Percentiles rank a stretch among this genome's conserved stretches.
Evolutionary conservation across 2,113 vertebrate genomes (phyloP).

Genomic region (Lates calcarifer): DNA sequence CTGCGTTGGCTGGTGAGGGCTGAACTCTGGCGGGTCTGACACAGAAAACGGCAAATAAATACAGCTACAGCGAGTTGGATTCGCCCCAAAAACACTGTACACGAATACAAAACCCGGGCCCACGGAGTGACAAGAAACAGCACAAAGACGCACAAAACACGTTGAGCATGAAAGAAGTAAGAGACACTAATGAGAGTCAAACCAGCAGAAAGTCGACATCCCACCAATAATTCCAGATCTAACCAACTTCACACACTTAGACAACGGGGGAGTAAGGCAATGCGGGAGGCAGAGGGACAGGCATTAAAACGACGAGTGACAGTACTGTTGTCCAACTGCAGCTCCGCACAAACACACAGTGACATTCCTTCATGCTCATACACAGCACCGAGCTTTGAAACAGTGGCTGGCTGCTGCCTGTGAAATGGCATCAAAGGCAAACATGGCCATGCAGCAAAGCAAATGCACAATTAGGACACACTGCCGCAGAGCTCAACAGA

Average conservation of each 20-base stretch:
- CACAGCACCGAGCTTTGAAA: conserved; percentile 80
- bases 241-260: conserved; percentile 68
- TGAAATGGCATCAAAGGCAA: conserved; percentile 84
- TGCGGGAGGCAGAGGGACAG: conserved; percentile 68
- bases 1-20: conserved; percentile 75
- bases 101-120: conserved; percentile 25
- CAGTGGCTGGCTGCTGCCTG: conserved; percentile 78
- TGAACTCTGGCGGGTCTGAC: conserved; percentile 86
- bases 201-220: conserved; percentile 66
- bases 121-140: conserved; percentile 39
- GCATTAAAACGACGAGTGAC: conserved; percentile 80
- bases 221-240: conserved; percentile 73
- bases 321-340: conserved; percentile 80
- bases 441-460: conserved; percentile 79
- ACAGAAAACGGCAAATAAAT: conserved; percentile 46
- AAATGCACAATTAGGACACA: conserved; percentile 82
- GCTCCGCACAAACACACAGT: conserved; percentile 77
- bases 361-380: conserved; percentile 80
- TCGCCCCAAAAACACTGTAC: conserved; percentile 14
- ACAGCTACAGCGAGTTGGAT: conserved; percentile 39
- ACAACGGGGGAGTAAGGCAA: conserved; percentile 48
- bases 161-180: conserved; percentile 60
- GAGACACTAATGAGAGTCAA: conserved; percentile 76
- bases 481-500: conserved; percentile 69
- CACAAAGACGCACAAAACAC: conserved; percentile 52